A percentile compares a stretch with the other conserved stretches of the same genome.
Evolutionary conservation across 2,888 invertebrate genomes (phyloP).

Genomic region (Drosophila mimetica): DNA sequence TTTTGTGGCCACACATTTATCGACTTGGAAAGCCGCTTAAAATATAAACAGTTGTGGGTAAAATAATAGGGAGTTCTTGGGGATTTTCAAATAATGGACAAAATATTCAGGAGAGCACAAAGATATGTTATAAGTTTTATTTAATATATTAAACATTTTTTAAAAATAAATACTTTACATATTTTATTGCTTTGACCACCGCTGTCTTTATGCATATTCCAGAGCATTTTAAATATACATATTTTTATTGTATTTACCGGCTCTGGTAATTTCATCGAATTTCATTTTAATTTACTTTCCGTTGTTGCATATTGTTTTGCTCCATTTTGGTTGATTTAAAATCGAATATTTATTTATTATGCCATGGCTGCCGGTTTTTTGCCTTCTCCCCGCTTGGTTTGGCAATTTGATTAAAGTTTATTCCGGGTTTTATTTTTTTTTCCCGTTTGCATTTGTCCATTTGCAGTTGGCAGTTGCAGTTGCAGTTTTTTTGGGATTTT

Average conservation of each 20-base stretch:
- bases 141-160: neutral
- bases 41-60: constrained; percentile 10
- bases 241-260: constrained; percentile 38
- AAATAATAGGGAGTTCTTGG: neutral
- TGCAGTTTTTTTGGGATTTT: constrained; percentile 12
- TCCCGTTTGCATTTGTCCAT: constrained; percentile 11
- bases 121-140: neutral
- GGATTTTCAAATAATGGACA: neutral
- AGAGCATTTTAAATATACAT: constrained; percentile 6
- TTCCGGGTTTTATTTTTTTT: constrained; percentile 4
- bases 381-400: constrained; percentile 11
- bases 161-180: no score
- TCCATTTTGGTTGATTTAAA: constrained; percentile 38
- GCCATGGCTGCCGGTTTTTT: constrained; percentile 20
- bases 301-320: constrained; percentile 12
- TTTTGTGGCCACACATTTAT: constrained; percentile 59
- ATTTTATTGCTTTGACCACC: neutral
- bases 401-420: constrained; percentile 52
- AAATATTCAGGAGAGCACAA: neutral
- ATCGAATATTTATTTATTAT: constrained; percentile 42
- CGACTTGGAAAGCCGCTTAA: constrained; percentile 64
- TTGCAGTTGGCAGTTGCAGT: constrained; percentile 2
- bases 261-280: constrained; percentile 29
- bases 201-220: neutral
- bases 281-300: constrained; percentile 17